phyloP scores from a whole-genome alignment of 23 tunicate genomes.

The Corella eumyota region DNA sequence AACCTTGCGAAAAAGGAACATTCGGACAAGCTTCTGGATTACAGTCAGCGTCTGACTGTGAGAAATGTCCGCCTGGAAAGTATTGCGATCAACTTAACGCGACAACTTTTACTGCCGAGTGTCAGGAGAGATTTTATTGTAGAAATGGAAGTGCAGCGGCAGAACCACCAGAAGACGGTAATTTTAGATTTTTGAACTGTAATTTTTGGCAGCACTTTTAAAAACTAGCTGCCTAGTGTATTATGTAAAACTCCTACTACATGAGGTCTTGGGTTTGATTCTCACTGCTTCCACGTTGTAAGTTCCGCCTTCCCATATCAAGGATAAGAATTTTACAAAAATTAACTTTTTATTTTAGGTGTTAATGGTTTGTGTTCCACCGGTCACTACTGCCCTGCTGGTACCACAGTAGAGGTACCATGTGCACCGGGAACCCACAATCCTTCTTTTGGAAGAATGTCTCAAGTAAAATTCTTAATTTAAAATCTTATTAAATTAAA shows the following conservation, averaged over 20 bases:
- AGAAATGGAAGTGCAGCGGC: constrained; percentile 49
- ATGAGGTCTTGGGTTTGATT: too few relatives aligned
- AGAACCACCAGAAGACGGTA: too few relatives aligned
- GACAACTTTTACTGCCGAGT: constrained; percentile 30
- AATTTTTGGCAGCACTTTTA: background rate
- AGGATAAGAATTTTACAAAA: too few relatives aligned
- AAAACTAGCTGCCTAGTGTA: background rate
- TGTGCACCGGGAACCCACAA: constrained; percentile 61
- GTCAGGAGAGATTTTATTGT: constrained; percentile 65
- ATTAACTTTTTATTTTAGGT: constrained; percentile 29
- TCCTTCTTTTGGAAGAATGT: background rate
- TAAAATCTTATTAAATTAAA: too few relatives aligned
- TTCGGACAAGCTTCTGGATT: constrained; percentile 44
- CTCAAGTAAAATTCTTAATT: too few relatives aligned
- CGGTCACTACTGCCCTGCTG: constrained; percentile 82
- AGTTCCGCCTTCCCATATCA: too few relatives aligned
- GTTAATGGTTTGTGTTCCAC: constrained; percentile 73
- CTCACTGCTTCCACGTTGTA: too few relatives aligned
- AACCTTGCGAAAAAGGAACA: constrained; percentile 59
- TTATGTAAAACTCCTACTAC: background rate
- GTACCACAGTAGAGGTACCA: constrained; percentile 35
- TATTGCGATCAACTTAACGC: constrained; percentile 55
- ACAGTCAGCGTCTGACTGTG: constrained; percentile 32
- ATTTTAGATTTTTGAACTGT: background rate
- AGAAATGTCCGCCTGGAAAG: constrained; percentile 56